phyloP scores from a whole-genome alignment of 2,797 vertebrate species.

The Tenualosa thibaudeaui region DNA sequence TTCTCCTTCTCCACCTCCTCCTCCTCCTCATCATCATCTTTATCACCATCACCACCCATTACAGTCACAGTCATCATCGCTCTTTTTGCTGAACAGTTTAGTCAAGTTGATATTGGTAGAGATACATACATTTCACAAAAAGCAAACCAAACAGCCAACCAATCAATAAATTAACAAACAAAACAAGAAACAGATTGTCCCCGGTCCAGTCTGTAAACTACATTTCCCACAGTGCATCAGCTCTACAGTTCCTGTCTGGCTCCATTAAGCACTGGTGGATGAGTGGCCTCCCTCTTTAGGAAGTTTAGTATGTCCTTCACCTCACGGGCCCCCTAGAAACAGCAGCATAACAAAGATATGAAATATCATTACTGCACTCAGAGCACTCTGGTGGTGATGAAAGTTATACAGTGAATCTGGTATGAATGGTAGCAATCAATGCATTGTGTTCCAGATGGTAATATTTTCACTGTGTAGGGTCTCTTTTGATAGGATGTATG shows the following conservation, averaged over 20 bases:
- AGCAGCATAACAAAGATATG: neutral
- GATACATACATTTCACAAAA: neutral
- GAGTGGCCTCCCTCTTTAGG: conserved; percentile 56
- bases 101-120: neutral
- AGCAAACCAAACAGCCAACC: neutral
- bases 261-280: conserved; percentile 39
- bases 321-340: conserved; percentile 59
- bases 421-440: neutral
- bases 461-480: no score
- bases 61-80: no score
- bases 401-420: neutral
- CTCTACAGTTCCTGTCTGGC: conserved; percentile 54
- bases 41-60: no score
- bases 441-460: no score
- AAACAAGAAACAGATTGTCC: neutral
- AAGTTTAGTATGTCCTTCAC: conserved; percentile 61
- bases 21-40: no score
- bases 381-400: no score
- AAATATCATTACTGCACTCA: no score
- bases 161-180: neutral
- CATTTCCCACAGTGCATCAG: neutral
- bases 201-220: neutral
- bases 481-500: neutral
- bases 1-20: no score
- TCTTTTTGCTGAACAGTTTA: neutral